Evolutionary conservation across 2,888 invertebrate genomes (phyloP).

Genomic region (Alentia gelatinosa): DNA sequence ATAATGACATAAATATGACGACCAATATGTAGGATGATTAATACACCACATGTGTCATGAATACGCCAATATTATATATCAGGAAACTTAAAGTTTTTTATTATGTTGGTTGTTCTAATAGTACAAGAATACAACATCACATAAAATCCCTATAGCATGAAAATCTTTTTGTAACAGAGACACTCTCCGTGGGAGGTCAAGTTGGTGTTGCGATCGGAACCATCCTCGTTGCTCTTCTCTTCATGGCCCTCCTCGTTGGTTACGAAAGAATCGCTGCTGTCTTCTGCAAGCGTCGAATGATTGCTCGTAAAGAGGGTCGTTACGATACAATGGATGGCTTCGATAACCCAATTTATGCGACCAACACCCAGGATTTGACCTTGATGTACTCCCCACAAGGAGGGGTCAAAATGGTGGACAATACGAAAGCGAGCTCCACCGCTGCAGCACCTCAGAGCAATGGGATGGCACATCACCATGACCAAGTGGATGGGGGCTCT

Average conservation of each 20-base stretch:
- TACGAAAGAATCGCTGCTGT: not conserved
- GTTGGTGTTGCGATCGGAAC: not conserved
- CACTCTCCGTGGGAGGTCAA: not conserved
- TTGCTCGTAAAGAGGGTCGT: not conserved
- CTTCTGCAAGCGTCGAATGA: not conserved
- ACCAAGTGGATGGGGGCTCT: not conserved
- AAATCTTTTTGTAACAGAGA: not conserved
- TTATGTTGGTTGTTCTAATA: too few relatives aligned
- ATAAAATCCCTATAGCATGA: too few relatives aligned
- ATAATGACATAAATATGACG: too few relatives aligned
- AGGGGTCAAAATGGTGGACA: not conserved
- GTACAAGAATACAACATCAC: too few relatives aligned
- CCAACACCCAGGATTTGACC: not conserved
- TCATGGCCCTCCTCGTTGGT: not conserved
- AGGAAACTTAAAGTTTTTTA: too few relatives aligned
- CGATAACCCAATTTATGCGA: not conserved
- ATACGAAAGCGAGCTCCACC: not conserved
- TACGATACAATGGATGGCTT: not conserved
- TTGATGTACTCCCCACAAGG: not conserved
- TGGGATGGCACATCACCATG: not conserved
- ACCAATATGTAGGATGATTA: too few relatives aligned
- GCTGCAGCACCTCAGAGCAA: not conserved
- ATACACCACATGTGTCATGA: too few relatives aligned
- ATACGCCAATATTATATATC: too few relatives aligned
- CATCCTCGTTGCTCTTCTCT: not conserved